These are phyloP conservation scores for Turnix velox DNA, from an alignment of 2,113 vertebrate species.

Conservation along the genomic window DNA sequence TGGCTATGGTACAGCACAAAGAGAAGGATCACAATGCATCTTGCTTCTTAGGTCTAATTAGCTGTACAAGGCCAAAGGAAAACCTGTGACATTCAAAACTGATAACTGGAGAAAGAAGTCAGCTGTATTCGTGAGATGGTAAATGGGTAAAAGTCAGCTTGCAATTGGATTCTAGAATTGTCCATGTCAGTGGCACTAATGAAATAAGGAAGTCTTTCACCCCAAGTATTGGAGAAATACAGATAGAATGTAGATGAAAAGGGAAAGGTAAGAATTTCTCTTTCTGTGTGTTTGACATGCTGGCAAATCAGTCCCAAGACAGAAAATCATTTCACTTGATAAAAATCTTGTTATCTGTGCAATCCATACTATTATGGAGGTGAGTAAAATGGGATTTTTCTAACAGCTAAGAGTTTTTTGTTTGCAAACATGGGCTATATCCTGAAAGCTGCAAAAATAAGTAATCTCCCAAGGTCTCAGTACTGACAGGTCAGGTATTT, in stretches of 20 bases:
- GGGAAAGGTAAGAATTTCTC: not conserved
- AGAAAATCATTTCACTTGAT: not conserved
- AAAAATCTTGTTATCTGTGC: not conserved
- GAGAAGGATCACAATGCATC: not conserved
- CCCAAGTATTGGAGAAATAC: not conserved
- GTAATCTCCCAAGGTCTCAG: not conserved
- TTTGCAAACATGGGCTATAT: not conserved
- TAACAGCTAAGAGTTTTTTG: not conserved
- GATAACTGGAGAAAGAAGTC: not conserved
- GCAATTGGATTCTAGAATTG: not conserved
- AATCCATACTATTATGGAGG: not conserved
- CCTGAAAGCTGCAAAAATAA: not conserved
- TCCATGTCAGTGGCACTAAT: not conserved
- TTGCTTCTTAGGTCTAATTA: not conserved
- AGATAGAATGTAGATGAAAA: not conserved
- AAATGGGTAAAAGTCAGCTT: not conserved
- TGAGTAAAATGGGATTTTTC: not conserved
- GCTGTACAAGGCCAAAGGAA: not conserved
- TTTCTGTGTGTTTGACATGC: not conserved
- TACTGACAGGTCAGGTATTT: not conserved
- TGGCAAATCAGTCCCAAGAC: not conserved
- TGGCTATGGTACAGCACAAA: not conserved
- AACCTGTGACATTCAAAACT: not conserved
- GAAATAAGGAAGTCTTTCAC: not conserved
- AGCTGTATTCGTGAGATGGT: not conserved